These are phyloP conservation scores for Anastatus disparis DNA, from an alignment of 1,140 invertebrate genomes.

Conservation along the genomic window DNA sequence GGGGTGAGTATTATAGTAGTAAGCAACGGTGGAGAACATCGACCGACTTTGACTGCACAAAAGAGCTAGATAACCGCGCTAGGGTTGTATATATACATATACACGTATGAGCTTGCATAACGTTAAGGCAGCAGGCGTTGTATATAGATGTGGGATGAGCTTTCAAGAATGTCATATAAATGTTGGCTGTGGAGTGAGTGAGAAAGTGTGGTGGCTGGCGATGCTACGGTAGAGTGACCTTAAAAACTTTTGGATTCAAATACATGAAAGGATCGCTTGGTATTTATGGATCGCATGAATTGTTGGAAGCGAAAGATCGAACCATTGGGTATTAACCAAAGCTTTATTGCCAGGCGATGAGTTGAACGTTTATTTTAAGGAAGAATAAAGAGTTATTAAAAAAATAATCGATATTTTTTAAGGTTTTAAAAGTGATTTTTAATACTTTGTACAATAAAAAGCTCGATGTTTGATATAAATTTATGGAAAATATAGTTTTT, in stretches of 20 bases:
- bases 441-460: no score
- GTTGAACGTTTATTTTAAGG: not conserved
- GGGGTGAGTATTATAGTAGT: not conserved
- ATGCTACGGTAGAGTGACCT: not conserved
- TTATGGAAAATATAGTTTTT: no score
- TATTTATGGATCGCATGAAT: not conserved
- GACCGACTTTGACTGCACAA: slow-evolving; percentile 31
- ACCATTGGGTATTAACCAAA: no score
- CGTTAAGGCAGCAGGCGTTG: not conserved
- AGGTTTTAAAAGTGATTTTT: no score
- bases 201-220: not conserved
- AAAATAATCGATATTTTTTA: no score
- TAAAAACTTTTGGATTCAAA: slow-evolving; percentile 3
- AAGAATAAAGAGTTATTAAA: no score
- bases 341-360: not conserved
- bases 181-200: not conserved
- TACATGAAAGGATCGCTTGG: not conserved
- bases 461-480: no score
- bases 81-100: not conserved
- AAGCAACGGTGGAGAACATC: not conserved
- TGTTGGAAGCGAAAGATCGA: not conserved
- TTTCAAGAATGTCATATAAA: slow-evolving; percentile 27
- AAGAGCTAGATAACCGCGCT: slow-evolving; percentile 24
- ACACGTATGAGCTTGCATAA: slow-evolving; percentile 10
- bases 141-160: slow-evolving; percentile 18